Base-by-base conservation (phyloP, 2,797 vertebrate genomes). In the Diglossa cyanea region DNA sequence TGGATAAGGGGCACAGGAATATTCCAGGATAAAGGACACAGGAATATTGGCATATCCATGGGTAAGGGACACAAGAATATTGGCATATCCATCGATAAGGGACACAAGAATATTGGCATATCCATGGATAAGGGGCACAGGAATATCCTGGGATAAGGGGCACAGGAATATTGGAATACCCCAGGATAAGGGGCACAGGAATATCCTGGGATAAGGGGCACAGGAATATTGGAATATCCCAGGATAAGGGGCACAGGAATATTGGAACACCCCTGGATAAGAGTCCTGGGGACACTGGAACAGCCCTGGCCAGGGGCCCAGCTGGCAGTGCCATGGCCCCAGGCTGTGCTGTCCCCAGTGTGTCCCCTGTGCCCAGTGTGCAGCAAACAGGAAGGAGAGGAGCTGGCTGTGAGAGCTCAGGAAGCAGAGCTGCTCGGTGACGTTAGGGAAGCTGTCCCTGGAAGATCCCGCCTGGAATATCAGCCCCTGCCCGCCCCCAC, bases 61-160 rank as follows among this genome's bases (percentile, higher is more conserved):
- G 44, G 19, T 31, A 1, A 39, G 13, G 39, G 6, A 1, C 17
- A 26, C 6, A 20, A 10, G 10, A 26, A 71, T 42, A 1, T 6
- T 13, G 17, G 30, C 15, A 33, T 42, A 39, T 7, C 14, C 5
- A 24, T 9, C 16, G 1, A 13, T 42, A 42, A 18, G 17, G 42
- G 3, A 9, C 17, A 9, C 7, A 21, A 23, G 13, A n/a, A 40
- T 31, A 0, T 3, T 40, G 13, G 24, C 30, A 35, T 45, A 54
- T 7, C 30, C 17, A 5, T 6, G 23, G 1, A 25, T 7, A 12
- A 26, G 8, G 18, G 3, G 1, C 10, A 10, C 8, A 10, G 31
- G 10, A 30, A 35, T 24, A 0, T 1, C n/a, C n/a, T n/a, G n/a
- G n/a, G 1, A 23, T 42, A 42, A 18, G 5, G 42, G 2, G 9